Evolutionary conservation across 1,140 invertebrate species (phyloP), one percentile per base, ranked within the genome.

Genomic region (Aphis gossypii): DNA sequence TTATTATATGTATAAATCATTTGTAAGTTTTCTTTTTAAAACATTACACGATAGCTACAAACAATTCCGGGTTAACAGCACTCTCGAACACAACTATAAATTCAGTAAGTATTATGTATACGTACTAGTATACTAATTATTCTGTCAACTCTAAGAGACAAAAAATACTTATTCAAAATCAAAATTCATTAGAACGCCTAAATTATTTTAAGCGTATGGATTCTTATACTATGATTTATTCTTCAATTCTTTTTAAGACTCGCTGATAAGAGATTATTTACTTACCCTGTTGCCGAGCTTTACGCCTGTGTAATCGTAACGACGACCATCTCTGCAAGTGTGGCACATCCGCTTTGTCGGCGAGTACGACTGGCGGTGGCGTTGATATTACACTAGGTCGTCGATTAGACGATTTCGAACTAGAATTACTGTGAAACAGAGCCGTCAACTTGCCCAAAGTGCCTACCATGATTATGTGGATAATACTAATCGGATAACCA

Each of bases 281-380:
- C 92, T 93, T 86, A 93, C 92, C 92, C 35, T 56, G 92, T 86
- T 93, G 92, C 38, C 92, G 76, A 30, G 82, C 48, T 84, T 93
- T 93, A 41, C 92, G 92, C 44, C 92, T 84, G n/a, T 93, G 92
- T 35, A 93, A 86, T 38, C 92, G 92, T n/a, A 93, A 86, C 4
- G 92, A 93, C 25, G 92, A 93, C 89, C 82, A 92, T 48, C 60
- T 76, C 87, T 91, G 84, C n/a, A 84, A 68, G 41, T 86, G 82
- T 35, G 54, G 90, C 38, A 88, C 82, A 46, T 94, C 91, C 44
- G 83, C 54, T 18, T 92, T 93, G 41, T 93, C 54, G 8, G 93
- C 54, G 14, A 92, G 54, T 25, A 94, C 82, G 23, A 91, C 56
- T n/a, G 76, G 41, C 35, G 82, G 51, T 38, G 93, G 92, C 5